phyloP scores from a whole-genome alignment of 2,113 vertebrate genomes.

The Numenius arquata region DNA sequence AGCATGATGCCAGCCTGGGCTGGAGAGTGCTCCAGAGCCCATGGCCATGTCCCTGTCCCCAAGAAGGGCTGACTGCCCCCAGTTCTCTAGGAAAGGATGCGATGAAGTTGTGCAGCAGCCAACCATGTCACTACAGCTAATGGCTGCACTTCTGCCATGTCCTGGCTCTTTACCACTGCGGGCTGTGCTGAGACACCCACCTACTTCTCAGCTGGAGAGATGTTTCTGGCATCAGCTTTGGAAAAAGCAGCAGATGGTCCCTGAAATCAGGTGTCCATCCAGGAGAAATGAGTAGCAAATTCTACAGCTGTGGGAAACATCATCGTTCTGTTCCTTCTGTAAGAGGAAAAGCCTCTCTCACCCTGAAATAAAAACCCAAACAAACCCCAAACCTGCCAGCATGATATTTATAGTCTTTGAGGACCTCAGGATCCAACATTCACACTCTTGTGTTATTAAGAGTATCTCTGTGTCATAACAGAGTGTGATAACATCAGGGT shows the following conservation, averaged over 20 bases:
- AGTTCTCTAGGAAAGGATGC: background rate
- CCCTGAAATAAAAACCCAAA: background rate
- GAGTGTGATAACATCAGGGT: background rate
- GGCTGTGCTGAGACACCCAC: background rate
- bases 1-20: background rate
- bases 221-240: background rate
- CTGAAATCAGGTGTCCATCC: background rate
- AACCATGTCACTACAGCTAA: background rate
- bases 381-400: background rate
- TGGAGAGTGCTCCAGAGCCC: background rate
- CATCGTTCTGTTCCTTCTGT: background rate
- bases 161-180: background rate
- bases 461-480: background rate
- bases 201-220: background rate
- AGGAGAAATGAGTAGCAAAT: background rate
- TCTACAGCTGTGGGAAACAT: background rate
- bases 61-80: rapidly evolving
- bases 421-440: background rate
- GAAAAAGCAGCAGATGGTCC: background rate
- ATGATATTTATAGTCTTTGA: background rate
- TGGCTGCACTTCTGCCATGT: background rate
- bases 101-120: background rate
- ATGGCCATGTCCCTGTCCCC: rapidly evolving
- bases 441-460: background rate
- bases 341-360: background rate